Evolutionary conservation across 1,140 invertebrate genomes (phyloP), one percentile per base, ranked within the genome.

Genomic region (Cardiocondyla obscurior): DNA sequence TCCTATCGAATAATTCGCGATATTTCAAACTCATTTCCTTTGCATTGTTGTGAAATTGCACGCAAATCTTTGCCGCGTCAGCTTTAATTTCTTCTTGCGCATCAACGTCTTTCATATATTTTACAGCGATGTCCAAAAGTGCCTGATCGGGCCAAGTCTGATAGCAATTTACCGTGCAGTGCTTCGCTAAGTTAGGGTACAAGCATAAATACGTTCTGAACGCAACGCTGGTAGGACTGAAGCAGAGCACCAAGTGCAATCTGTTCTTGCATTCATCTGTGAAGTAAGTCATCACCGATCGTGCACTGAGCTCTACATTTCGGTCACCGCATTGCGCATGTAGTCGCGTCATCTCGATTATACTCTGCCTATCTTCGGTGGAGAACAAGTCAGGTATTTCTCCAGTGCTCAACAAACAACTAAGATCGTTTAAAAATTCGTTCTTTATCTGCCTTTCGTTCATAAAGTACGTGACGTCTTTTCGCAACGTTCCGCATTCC

Each of bases 141-240:
- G 96, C 96, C 90, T 96, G 96, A 55, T 95, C 94, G 7, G 97
- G 96, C 97, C 97, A 97, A 10, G 94, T 92, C 82, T 96, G 95
- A 90, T 96, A 96, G 95, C 96, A 97, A 91, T 97, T 96, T 57
- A 97, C 95, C 8, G 96, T 96, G 88, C 96, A 97, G 86, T 96
- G 96, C 85, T 96, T 97, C n/a, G 96, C 93, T 14, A 97, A 91
- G 25, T 96, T 96, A 0, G 96, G 95, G 91, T 96, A 96, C 76
- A 95, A 94, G 49, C 95, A 92, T 5, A 90, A 46, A 64, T 88
- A 89, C 22, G 14, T 94, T 81, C 94, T 93, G 84, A 96, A 95
- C 3, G 94, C 91, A 60, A 94, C 92, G 1, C 95, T 95, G 74
- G 95, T 95, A 0, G 95, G 95, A 86, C 95, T 96, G 89, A 96